Base-by-base conservation (phyloP, 2,113 vertebrate genomes). In the Barnardius zonarius region DNA sequence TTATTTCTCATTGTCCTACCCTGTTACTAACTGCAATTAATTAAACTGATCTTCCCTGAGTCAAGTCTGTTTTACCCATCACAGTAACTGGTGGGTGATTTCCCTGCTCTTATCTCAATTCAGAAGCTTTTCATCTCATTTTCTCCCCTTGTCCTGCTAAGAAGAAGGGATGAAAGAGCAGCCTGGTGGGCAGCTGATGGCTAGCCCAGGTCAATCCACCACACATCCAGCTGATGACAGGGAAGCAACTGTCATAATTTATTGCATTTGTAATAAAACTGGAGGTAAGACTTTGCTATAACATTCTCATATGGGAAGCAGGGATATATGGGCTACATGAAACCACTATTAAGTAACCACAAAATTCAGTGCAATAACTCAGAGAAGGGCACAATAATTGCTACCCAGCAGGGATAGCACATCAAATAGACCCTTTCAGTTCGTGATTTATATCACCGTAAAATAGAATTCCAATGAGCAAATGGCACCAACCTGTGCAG, bases 71-170 rank as follows among this genome's bases (percentile, higher is more conserved):
- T 85, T 83, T 54, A n/a, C 43, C 13, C 20, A 22, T n/a, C 11
- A 59, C 0, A 0, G 19, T 85, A 44, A 48, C 0, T 52, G 43
- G 16, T 44, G 22, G 64, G 12, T 8, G 54, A 63, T n/a, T 20
- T 75, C 25, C 12, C 28, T 68, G 7, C n/a, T 70, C n/a, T 63
- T 49, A 66, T 51, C 33, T 64, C 17, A 86, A 22, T 2, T 11
- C 35, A 25, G 7, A 48, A 35, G 20, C 13, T 80, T 76, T 64
- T 79, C 4, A 68, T 23, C 33, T 79, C 6, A 46, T 68, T 91
- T 95, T 72, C 28, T 86, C 11, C 16, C 24, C 10, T 18, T 8
- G 0, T 37, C 13, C 52, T 69, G 13, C 7, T 35, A 55, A 64
- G 24, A 30, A 41, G 15, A 4, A 17, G 17, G 33, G 61, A 7